Conservation (phyloP, 1,140 invertebrate genomes). For the Onthophagus taurus region DNA sequence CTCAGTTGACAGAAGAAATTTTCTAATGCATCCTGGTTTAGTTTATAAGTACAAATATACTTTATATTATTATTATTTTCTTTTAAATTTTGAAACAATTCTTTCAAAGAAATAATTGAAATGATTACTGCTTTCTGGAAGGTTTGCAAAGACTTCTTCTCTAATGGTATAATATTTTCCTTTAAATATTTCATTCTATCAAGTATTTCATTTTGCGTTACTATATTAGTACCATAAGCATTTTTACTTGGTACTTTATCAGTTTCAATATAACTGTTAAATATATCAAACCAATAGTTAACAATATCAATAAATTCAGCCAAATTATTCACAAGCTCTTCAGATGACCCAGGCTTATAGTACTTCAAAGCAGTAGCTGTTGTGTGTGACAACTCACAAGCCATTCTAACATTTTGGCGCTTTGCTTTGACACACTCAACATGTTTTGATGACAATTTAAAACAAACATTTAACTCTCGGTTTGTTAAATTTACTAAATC, state of each 20-base stretch:
- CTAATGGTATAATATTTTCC: too few species aligned
- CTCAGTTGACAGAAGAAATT: too few species aligned
- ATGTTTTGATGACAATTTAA: conserved; percentile 4
- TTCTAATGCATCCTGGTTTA: too few species aligned
- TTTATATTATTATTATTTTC: neutral
- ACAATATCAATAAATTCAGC: neutral
- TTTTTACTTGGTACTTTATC: too few species aligned
- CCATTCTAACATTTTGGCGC: conserved; percentile 5
- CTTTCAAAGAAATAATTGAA: too few species aligned
- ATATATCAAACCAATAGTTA: conserved; percentile 8
- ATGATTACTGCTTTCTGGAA: too few species aligned
- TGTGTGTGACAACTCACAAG: neutral
- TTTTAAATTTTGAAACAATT: neutral
- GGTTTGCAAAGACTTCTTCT: too few species aligned
- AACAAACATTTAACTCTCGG: neutral
- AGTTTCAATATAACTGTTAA: conserved; percentile 7
- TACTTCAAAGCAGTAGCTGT: neutral
- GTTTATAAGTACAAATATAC: neutral
- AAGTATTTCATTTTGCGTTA: too few species aligned
- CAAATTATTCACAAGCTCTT: neutral
- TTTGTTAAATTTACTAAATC: too few species aligned
- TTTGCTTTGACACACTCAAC: conserved; percentile 4
- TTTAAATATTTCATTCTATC: too few species aligned
- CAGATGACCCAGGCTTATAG: conserved; percentile 2
- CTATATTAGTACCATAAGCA: too few species aligned